Evolutionary conservation across 2,888 invertebrate genomes (phyloP).

Genomic region (Drosophila mulleri): DNA sequence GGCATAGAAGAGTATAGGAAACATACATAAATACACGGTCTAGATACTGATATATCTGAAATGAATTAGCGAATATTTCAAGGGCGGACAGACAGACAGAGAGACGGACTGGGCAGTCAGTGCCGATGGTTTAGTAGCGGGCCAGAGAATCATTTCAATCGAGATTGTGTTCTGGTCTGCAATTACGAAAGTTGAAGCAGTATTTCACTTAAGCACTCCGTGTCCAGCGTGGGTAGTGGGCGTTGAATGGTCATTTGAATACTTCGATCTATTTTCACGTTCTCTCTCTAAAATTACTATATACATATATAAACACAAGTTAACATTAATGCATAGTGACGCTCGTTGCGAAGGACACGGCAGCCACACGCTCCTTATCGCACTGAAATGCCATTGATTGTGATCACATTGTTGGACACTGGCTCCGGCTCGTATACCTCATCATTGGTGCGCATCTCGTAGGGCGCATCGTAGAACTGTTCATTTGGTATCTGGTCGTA

Average conservation of each 20-base stretch:
- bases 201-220: conserved; percentile 2
- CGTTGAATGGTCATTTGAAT: conserved; percentile 14
- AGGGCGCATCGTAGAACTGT: conserved; percentile 91
- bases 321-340: conserved; percentile 29
- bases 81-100: background rate
- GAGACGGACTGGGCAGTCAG: background rate
- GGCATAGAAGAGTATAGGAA: background rate
- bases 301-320: conserved; percentile 55
- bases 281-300: conserved; percentile 45
- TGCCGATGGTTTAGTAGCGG: too few species aligned
- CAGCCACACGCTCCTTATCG: conserved; percentile 86
- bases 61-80: background rate
- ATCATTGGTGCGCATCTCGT: conserved; percentile 87
- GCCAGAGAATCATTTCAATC: background rate
- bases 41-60: background rate
- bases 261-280: conserved; percentile 36
- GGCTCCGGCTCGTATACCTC: conserved; percentile 87
- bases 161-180: conserved; percentile 6
- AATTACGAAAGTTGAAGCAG: conserved; percentile 6
- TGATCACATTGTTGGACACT: conserved; percentile 87
- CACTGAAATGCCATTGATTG: conserved; percentile 95
- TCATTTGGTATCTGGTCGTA: conserved; percentile 89
- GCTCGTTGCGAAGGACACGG: background rate
- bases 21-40: background rate
- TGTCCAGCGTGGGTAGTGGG: conserved; percentile 6